Base-by-base conservation (phyloP, 2,888 invertebrate genomes). In the Cataglyphis altisquamis region DNA sequence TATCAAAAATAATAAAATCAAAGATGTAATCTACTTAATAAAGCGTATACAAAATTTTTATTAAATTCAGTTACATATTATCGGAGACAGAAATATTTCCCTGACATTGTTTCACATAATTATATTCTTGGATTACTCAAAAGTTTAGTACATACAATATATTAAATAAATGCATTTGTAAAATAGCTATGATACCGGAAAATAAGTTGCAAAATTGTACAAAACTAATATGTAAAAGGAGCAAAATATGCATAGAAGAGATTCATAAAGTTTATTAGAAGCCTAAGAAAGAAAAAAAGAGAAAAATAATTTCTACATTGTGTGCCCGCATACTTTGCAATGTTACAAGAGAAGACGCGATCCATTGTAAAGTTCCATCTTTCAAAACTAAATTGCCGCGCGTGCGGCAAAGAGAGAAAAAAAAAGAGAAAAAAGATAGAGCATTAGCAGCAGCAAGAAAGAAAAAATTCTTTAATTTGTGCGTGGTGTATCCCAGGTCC, bases 341-440 rank as follows among this genome's bases (percentile, higher is more conserved):
- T 80, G 62, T 57, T 74, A 57, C n/a, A 45, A 63, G 86, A 36
- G 39, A 83, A 80, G 74, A 83, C 25, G 55, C 25, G 55, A 60
- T 66, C 41, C 18, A 25, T 68, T 10, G 62, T 48, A 63, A 86
- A 88, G 78, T 86, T 88, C 57, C 67, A 78, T 70, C 70, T 82
- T 52, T 60, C 39, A 80, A 74, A 85, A 75, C 82, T 89, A 89
- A 89, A 89, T 89, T 80, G 64, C 84, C 48, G 25, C 57, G 68
- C 39, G 67, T 66, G n/a, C 45, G 32, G 63, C 60, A 62, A 21
- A 25, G 39, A 57, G 60, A 74, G 41, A 21, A 15, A 21, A 45
- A 29, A 21, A 21, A 15, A 5, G 52, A 15, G 52, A 9, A 8
- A 52, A 4, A 15, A n/a, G 29, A 12, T 9, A 5, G 12, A 29